Percentiles rank a stretch among this genome's conserved stretches.
phyloP scores from a whole-genome alignment of 2,113 vertebrate genomes.

The Loxodonta africana region DNA sequence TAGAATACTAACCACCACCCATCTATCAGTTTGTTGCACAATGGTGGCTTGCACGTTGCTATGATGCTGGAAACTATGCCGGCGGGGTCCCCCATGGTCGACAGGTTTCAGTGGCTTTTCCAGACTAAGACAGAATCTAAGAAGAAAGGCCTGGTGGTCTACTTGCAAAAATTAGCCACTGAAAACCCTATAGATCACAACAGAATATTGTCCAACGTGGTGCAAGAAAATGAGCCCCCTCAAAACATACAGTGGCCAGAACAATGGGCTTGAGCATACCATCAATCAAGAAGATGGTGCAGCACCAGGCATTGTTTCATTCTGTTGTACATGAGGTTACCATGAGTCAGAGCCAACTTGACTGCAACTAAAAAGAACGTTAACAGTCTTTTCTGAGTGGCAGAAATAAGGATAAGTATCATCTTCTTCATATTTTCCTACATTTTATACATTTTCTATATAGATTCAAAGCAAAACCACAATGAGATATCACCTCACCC shows the following conservation, averaged over 20 bases:
- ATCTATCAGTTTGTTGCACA: background rate
- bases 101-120: background rate
- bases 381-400: background rate
- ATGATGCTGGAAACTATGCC: background rate
- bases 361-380: background rate
- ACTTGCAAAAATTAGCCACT: background rate
- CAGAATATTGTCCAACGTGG: no score
- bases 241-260: no score
- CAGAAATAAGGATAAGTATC: background rate
- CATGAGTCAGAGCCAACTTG: no score
- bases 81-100: background rate
- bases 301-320: no score
- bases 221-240: no score
- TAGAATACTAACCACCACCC: background rate
- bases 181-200: no score
- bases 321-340: no score
- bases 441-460: constrained; percentile 24
- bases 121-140: background rate
- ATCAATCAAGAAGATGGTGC: no score
- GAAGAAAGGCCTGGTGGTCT: background rate
- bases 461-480: background rate
- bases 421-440: background rate
- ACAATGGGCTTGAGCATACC: no score
- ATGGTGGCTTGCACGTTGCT: background rate
- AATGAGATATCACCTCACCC: background rate